Evolutionary conservation across 2,797 vertebrate genomes (phyloP).

Genomic region (Balearica regulorum): DNA sequence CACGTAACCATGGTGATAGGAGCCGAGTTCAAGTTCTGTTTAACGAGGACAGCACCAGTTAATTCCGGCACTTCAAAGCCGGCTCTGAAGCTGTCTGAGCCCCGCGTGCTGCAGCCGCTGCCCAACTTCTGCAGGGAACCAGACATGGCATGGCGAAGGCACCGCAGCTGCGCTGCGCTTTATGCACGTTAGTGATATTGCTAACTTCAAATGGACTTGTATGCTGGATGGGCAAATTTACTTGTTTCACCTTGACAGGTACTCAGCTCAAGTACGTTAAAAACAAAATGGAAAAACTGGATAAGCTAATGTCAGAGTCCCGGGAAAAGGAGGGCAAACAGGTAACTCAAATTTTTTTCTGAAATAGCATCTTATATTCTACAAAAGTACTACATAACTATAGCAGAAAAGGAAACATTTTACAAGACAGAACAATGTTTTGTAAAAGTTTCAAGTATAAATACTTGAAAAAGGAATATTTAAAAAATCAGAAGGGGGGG

Average conservation of each 20-base stretch:
- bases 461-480: background rate
- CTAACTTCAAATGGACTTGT: background rate
- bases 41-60: background rate
- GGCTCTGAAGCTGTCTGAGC: background rate
- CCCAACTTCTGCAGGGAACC: too few species aligned
- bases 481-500: background rate
- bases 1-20: background rate
- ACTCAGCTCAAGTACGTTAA: background rate
- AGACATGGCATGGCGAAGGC: background rate
- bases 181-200: background rate
- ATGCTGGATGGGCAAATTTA: background rate
- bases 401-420: background rate
- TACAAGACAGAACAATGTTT: background rate
- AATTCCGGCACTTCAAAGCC: background rate
- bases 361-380: background rate
- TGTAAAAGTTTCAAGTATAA: background rate
- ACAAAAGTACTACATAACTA: background rate
- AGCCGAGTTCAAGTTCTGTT: background rate
- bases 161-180: rapidly evolving
- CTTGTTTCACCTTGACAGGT: background rate
- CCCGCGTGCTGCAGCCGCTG: rapidly evolving
- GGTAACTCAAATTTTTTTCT: background rate
- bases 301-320: background rate
- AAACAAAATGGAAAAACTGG: background rate
- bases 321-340: background rate